A percentile compares a stretch with the other conserved stretches of the same genome.
These are phyloP conservation scores for Noctua comes DNA, from an alignment of 2,888 invertebrate genomes.

Conservation along the genomic window DNA sequence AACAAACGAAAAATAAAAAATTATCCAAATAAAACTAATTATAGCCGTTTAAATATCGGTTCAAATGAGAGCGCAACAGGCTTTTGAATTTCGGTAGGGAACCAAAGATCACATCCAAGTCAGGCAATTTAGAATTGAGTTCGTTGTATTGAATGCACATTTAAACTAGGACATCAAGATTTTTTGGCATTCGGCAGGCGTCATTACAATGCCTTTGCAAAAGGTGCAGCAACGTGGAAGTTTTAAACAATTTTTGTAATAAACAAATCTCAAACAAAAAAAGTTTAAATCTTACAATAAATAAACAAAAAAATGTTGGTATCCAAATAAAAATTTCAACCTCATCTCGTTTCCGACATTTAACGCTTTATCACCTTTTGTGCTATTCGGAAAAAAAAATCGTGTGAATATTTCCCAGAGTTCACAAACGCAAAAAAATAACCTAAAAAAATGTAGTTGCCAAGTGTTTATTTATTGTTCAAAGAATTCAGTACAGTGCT, in stretches of 20 bases:
- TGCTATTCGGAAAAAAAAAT: slow-evolving; percentile 43
- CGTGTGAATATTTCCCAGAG: slow-evolving; percentile 59
- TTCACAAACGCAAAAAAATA: slow-evolving; percentile 41
- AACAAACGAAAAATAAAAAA: no score
- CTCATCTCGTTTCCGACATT: slow-evolving; percentile 29
- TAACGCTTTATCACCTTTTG: slow-evolving; percentile 54
- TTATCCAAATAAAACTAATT: no score
- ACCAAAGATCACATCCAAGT: no score
- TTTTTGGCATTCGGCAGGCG: neutral
- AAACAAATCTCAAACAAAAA: neutral
- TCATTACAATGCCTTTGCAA: neutral
- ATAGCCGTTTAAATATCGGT: no score
- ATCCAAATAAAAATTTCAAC: slow-evolving; percentile 14
- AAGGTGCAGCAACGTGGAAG: neutral
- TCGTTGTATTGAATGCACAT: no score
- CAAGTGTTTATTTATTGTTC: slow-evolving; percentile 58
- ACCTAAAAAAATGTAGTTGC: slow-evolving; percentile 38
- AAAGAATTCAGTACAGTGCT: slow-evolving; percentile 49
- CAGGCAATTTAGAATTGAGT: no score
- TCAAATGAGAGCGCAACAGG: no score
- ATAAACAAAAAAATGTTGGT: neutral
- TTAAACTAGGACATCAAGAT: neutral
- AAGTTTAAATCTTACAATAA: neutral
- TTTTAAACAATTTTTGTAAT: neutral
- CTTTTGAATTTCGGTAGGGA: no score